Conservation (phyloP, 2,113 vertebrate genomes). For the Halichoeres trimaculatus region DNA sequence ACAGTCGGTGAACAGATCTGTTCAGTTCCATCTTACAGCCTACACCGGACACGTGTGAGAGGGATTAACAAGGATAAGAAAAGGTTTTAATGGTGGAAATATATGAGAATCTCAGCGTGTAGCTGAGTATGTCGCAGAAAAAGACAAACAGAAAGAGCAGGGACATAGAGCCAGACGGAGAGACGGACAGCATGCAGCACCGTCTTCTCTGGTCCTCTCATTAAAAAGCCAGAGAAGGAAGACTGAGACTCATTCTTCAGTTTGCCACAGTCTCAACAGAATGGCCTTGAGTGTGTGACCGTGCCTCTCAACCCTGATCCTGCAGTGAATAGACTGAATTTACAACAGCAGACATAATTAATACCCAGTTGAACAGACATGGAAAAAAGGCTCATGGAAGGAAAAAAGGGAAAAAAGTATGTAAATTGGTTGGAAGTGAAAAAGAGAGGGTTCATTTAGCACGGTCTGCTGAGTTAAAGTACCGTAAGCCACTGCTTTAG, state of each 20-base stretch:
- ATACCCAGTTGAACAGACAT: constrained; percentile 59
- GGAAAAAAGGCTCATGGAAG: constrained; percentile 31
- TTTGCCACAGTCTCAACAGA: constrained; percentile 55
- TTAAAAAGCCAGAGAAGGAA: constrained; percentile 47
- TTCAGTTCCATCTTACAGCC: constrained; percentile 65
- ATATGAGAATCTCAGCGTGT: constrained; percentile 37
- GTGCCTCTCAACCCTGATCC: constrained; percentile 42
- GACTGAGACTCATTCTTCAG: constrained; percentile 27
- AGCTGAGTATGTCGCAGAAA: constrained; percentile 18
- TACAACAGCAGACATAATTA: constrained; percentile 68
- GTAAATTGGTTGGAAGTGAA: constrained; percentile 17
- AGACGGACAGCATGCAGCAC: constrained; percentile 25
- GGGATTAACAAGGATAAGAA: constrained; percentile 68
- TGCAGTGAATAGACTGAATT: constrained; percentile 55
- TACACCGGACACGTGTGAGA: constrained; percentile 54
- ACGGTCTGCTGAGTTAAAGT: constrained; percentile 14
- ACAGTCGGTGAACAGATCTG: constrained; percentile 59
- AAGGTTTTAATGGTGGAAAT: constrained; percentile 61
- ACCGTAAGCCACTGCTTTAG: constrained; percentile 20
- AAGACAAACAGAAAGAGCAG: constrained; percentile 40
- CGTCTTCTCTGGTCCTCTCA: constrained; percentile 40
- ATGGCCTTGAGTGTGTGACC: constrained; percentile 50
- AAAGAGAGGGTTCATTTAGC: constrained; percentile 25
- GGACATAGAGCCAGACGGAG: constrained; percentile 23
- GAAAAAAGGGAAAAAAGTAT: constrained; percentile 12